Conservation (phyloP, 2,888 invertebrate genomes). For the Zygothrica quintamaculata region DNA sequence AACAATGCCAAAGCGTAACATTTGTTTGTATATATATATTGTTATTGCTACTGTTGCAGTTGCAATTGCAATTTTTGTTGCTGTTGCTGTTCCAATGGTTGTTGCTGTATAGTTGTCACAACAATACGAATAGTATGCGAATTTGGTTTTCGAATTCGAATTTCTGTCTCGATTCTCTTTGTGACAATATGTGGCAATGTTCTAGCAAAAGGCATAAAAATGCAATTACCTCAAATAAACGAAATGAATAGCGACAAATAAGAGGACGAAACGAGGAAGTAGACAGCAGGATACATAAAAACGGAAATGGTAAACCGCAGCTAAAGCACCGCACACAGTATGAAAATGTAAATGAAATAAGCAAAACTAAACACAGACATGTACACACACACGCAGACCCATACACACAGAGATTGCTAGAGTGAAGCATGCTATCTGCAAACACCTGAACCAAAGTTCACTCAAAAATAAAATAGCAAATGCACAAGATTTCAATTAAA, state of each 20-base stretch:
- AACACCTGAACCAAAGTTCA: slow-evolving; percentile 18
- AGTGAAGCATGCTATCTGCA: slow-evolving; percentile 11
- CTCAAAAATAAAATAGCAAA: slow-evolving; percentile 57
- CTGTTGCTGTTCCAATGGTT: slow-evolving; percentile 17
- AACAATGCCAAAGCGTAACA: slow-evolving; percentile 58
- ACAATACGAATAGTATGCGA: slow-evolving; percentile 17
- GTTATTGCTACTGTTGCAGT: slow-evolving; percentile 12
- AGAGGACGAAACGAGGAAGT: slow-evolving; percentile 15
- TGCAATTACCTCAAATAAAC: slow-evolving; percentile 68
- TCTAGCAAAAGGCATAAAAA: slow-evolving; percentile 70
- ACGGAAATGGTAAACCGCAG: slow-evolving; percentile 63
- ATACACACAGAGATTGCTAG: slow-evolving; percentile 1
- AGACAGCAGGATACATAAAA: slow-evolving; percentile 42
- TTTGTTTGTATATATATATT: too few relatives aligned
- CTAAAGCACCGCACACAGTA: slow-evolving; percentile 41
- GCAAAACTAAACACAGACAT: slow-evolving; percentile 19
- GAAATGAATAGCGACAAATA: slow-evolving; percentile 66
- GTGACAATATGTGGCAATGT: slow-evolving; percentile 40
- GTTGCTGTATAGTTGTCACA: slow-evolving; percentile 38
- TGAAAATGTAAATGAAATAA: slow-evolving; percentile 70
- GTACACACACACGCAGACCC: slow-evolving; percentile 4
- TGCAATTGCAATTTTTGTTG: slow-evolving; percentile 15
- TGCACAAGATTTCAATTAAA: slow-evolving; percentile 79
- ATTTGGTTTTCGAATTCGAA: slow-evolving; percentile 7
- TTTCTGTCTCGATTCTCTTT: slow-evolving; percentile 6